Base-by-base conservation (phyloP, 2,797 vertebrate genomes). In the Eupleurogrammus muticus region DNA sequence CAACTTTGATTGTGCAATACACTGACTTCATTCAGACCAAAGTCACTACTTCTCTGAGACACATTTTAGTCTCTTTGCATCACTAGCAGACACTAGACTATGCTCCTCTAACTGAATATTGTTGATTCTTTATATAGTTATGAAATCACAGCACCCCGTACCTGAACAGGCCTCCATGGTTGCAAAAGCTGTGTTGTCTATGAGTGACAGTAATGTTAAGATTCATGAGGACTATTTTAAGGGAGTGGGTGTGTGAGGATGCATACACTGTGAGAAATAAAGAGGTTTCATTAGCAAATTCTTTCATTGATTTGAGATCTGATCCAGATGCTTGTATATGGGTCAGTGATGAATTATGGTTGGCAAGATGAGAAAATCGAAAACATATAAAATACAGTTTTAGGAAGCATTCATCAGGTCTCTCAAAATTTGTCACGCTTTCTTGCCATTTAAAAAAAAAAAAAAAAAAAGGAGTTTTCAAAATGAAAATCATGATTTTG, bases 1-100 rank as follows among this genome's bases (percentile, higher is more conserved):
- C 87, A 91, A 85, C 87, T 87, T 67, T 71, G 86, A 89, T 87
- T 91, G 87, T 85, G 86, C 77, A 90, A 86, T 85, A 92, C 90
- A 92, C 85, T 89, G 86, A 76, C 64, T 88, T 90, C 87, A 91
- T 92, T 93, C 88, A 92, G 61, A 73, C 74, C 73, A 60, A 82
- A 84, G 83, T 81, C 81, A 75, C 76, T 47, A 70, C 73, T 69
- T 60, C 73, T 77, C 67, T 42, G 75, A 73, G 79, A 66, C 77
- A 67, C 78, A 85, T 85, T 84, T 81, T 75, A 79, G 73, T 71
- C 65, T 55, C 53, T 62, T 81, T 81, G 65, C 78, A 38, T 88
- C 89, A 91, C 49, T 16, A 70, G 21, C 62, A 74, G 67, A 67
- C 73, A 69, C 56, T 46, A 34, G 56, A 56, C 52, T 66, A 57